A percentile compares a stretch with the other conserved stretches of the same genome.
phyloP scores from a whole-genome alignment of 2,888 invertebrate genomes.

The Bugulina stolonifera region DNA sequence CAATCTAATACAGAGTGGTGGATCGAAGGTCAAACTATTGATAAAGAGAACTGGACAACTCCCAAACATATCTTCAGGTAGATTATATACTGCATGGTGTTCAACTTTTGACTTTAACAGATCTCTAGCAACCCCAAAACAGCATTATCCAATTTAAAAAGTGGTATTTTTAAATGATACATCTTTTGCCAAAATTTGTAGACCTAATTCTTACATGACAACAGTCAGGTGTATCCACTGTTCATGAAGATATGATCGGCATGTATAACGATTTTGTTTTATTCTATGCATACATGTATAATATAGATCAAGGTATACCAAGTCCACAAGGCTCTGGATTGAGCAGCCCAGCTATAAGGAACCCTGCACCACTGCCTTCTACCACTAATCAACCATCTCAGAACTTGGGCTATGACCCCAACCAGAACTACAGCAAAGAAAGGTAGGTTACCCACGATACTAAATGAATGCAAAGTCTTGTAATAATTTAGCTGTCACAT shows the following conservation, averaged over 20 bases:
- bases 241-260: too few relatives aligned
- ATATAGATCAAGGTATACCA: slow-evolving; percentile 7
- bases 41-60: slow-evolving; percentile 49
- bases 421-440: slow-evolving; percentile 15
- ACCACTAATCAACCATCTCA: not conserved
- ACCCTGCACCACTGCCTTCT: not conserved
- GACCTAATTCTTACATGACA: too few relatives aligned
- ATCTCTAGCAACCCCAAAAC: too few relatives aligned
- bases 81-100: not conserved
- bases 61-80: slow-evolving; percentile 31
- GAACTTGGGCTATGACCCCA: not conserved
- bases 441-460: not conserved
- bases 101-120: too few relatives aligned
- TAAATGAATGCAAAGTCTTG: too few relatives aligned
- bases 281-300: too few relatives aligned
- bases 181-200: too few relatives aligned
- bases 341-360: slow-evolving; percentile 21
- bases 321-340: slow-evolving; percentile 20
- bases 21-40: slow-evolving; percentile 59
- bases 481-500: too few relatives aligned
- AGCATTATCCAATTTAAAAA: too few relatives aligned
- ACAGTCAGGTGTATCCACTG: too few relatives aligned
- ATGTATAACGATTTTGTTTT: too few relatives aligned
- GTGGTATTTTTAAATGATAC: too few relatives aligned
- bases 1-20: slow-evolving; percentile 65